These are phyloP conservation scores for Melanotaenia parkinsoni DNA, from an alignment of 2,797 vertebrate species.

Conservation along the genomic window DNA sequence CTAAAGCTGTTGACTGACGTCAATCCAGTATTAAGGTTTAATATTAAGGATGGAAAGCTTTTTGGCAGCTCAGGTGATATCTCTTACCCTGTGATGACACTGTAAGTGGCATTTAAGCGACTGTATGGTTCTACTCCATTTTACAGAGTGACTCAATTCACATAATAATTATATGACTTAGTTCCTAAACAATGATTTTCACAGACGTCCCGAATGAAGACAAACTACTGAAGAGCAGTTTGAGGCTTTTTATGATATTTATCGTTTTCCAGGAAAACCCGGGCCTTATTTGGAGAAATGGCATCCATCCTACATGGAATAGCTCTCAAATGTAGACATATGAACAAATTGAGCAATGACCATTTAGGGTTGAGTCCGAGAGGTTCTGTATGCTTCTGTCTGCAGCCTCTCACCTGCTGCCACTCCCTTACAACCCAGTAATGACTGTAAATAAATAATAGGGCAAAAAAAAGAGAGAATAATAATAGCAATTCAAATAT, in stretches of 20 bases:
- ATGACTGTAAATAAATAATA: too few species aligned
- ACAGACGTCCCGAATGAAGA: neutral
- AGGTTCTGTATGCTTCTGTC: too few species aligned
- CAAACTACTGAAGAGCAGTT: neutral
- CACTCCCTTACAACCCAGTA: too few species aligned
- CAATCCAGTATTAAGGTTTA: constrained; percentile 14
- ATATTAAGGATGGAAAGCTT: neutral
- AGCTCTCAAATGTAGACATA: too few species aligned
- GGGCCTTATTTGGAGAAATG: too few species aligned
- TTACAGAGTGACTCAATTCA: constrained; percentile 5
- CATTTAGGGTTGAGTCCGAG: too few species aligned
- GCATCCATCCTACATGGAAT: too few species aligned
- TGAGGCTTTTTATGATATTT: neutral
- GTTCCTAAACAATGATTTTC: neutral
- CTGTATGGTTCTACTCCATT: neutral
- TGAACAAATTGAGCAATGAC: too few species aligned
- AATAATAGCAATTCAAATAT: too few species aligned
- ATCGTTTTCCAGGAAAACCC: too few species aligned
- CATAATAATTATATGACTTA: neutral
- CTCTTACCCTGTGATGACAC: constrained; percentile 8
- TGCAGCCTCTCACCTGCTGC: too few species aligned
- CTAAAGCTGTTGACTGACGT: constrained; percentile 10
- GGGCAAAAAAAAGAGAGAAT: too few species aligned
- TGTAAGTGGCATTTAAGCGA: neutral
- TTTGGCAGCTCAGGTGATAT: constrained; percentile 16